Evolutionary conservation across 2,888 invertebrate genomes (phyloP).

Genomic region (Fabriciana adippe): DNA sequence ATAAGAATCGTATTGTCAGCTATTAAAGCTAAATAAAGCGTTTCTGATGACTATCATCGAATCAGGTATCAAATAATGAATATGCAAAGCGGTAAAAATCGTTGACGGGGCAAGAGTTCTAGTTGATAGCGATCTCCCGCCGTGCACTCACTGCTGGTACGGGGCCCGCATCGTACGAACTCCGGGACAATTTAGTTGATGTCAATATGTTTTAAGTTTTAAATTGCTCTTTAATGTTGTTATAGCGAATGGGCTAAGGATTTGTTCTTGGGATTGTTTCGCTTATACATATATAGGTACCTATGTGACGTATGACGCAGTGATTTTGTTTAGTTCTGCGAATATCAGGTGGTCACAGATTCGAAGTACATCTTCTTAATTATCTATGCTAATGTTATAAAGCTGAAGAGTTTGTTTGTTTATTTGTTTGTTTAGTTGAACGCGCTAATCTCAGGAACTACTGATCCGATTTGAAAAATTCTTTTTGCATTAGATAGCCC

Average conservation of each 20-base stretch:
- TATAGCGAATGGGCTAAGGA: background rate
- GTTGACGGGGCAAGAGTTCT: constrained; percentile 56
- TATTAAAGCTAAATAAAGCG: constrained; percentile 26
- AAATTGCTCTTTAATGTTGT: constrained; percentile 14
- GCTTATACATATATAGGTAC: too few species aligned
- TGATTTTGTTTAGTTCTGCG: too few species aligned
- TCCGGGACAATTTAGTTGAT: constrained; percentile 32
- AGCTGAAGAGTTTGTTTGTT: too few species aligned
- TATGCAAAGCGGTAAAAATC: constrained; percentile 66
- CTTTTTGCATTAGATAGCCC: too few species aligned
- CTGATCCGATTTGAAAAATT: too few species aligned
- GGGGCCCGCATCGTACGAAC: constrained; percentile 49
- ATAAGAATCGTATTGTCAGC: constrained; percentile 23
- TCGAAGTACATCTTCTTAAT: too few species aligned
- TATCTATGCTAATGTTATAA: too few species aligned
- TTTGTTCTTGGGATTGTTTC: background rate
- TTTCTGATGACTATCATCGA: constrained; percentile 34
- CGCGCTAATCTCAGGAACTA: too few species aligned
- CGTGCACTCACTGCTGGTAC: constrained; percentile 30
- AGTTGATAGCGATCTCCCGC: constrained; percentile 62
- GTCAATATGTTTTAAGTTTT: constrained; percentile 28
- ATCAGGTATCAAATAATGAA: constrained; percentile 57
- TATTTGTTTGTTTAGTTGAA: too few species aligned
- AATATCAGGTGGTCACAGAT: too few species aligned
- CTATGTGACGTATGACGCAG: too few species aligned